Evolutionary conservation across 2,113 vertebrate genomes (phyloP).

Genomic region (Tylochromis polylepis): DNA sequence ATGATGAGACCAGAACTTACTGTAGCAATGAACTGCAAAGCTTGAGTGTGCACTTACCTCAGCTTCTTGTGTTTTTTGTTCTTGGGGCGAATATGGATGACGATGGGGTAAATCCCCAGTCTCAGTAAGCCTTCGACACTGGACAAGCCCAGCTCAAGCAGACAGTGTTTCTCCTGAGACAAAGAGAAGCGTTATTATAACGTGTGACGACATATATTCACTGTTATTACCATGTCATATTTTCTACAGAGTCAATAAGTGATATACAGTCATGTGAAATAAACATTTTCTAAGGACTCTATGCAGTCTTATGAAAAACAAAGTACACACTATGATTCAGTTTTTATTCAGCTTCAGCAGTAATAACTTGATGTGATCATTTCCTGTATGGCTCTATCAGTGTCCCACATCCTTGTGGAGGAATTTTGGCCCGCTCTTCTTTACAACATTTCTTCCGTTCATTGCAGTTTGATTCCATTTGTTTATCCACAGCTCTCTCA

Average conservation of each 20-base stretch:
- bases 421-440: too few relatives aligned
- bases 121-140: conserved; percentile 69
- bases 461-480: too few relatives aligned
- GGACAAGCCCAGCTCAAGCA: conserved; percentile 68
- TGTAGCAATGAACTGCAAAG: background rate
- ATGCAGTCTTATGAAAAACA: background rate
- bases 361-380: too few relatives aligned
- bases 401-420: too few relatives aligned
- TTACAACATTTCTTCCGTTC: too few relatives aligned
- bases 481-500: background rate
- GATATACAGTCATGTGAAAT: background rate
- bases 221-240: background rate
- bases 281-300: too few relatives aligned
- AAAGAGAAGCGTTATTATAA: background rate
- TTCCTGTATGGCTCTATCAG: too few relatives aligned
- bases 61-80: conserved; percentile 74
- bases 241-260: background rate
- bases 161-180: conserved; percentile 72
- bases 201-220: background rate
- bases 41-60: conserved; percentile 32
- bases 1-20: background rate
- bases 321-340: background rate
- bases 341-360: too few relatives aligned
- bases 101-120: conserved; percentile 72
- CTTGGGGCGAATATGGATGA: conserved; percentile 73